Evolutionary conservation across 2,888 invertebrate genomes (phyloP), one percentile per base, ranked within the genome.

Genomic region (Agrypnus murinus): DNA sequence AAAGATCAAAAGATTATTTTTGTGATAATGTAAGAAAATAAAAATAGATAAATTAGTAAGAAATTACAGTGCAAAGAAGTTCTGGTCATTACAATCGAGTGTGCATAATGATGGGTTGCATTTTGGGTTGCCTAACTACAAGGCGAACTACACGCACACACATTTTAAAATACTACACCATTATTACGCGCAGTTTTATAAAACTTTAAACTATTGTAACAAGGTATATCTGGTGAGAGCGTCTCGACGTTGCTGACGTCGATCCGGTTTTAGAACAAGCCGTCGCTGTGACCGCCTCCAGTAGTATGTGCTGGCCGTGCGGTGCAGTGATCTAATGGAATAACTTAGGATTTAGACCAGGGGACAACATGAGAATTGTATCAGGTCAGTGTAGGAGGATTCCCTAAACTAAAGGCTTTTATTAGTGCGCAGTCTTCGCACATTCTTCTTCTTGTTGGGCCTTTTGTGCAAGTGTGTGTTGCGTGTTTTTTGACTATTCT

Each of bases 271-370:
- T 77, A 78, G 77, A 73, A 67, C 77, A 75, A 76, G 77, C 76
- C 69, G 69, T 65, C 65, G 72, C 70, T 72, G 45, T 65, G 63
- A 67, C 65, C 65, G 57, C 69, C 71, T 71, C 69, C 71, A 76
- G 77, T 77, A 76, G 76, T 77, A 74, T 67, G 77, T 73, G 71
- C 66, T 74, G 65, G 71, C 71, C 66, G 73, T 75, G 76, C 70
- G 72, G 78, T 79, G 78, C 77, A 75, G 77, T 77, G 72, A 74
- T 75, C 76, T 75, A 75, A 78, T 78, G 78, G 78, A 76, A n/a
- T n/a, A 76, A 76, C 77, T 74, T 74, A 63, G 73, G 74, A 74
- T 72, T 25, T 75, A 73, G 74, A 71, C 72, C 73, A 72, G 65
- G 25, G 68, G 70, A 72, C 75, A 77, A 72, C 72, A 80, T 79